Evolutionary conservation across 2,113 vertebrate genomes (phyloP).

Genomic region (Nyctereutes procyonoides): DNA sequence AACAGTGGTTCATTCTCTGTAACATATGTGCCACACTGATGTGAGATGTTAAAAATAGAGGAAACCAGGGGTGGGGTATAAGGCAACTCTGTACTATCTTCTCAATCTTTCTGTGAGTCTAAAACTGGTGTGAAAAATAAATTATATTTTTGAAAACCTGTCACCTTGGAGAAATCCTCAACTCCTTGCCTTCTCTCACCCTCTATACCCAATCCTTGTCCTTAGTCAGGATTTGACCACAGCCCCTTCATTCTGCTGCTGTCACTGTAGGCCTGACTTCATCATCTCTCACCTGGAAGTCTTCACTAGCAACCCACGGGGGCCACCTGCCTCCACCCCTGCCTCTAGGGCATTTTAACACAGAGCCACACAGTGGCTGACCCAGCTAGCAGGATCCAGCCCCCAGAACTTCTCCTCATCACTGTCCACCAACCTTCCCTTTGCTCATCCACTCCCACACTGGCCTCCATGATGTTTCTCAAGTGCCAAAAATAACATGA

Average conservation of each 20-base stretch:
- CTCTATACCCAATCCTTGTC: not conserved
- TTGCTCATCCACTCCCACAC: fast-evolving
- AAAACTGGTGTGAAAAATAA: not conserved
- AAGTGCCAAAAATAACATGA: not conserved
- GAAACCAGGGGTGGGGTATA: not conserved
- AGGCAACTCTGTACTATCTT: not conserved
- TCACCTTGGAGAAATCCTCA: not conserved
- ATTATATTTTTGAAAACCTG: not conserved
- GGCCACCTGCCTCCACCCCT: not conserved
- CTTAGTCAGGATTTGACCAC: not conserved
- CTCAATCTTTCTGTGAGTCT: constrained; percentile 2
- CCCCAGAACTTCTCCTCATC: not conserved
- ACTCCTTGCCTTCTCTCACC: not conserved
- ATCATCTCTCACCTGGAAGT: not conserved
- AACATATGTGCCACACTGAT: not conserved
- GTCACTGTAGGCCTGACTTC: not conserved
- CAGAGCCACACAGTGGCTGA: not conserved
- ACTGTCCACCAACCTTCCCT: fast-evolving
- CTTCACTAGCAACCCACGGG: not conserved
- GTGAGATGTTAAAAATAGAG: not conserved
- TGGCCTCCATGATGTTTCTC: not conserved
- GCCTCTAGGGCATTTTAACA: too few relatives aligned
- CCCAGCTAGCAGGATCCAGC: too few relatives aligned
- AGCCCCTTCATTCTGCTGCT: fast-evolving
- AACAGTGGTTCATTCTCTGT: not conserved